A percentile compares a stretch with the other conserved stretches of the same genome.
These are phyloP conservation scores for Holacanthella duospinosa DNA, from an alignment of 2,888 invertebrate species.

Conservation along the genomic window DNA sequence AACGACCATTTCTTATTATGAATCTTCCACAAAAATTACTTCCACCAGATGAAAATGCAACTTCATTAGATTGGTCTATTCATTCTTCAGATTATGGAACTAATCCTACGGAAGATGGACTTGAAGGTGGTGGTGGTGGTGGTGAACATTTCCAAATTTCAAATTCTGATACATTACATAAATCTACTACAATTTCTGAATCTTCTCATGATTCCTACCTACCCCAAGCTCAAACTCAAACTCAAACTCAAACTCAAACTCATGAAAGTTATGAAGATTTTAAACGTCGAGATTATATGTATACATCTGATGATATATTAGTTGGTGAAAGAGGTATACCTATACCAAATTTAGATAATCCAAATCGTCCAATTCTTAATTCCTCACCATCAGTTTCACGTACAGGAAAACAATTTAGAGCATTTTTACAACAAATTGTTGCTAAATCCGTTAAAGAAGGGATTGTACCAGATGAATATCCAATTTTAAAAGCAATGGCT, in stretches of 20 bases:
- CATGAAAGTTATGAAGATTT: background rate
- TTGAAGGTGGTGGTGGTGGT: background rate
- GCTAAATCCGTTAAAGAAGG: slow-evolving; percentile 25
- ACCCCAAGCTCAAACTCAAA: background rate
- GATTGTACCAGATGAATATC: slow-evolving; percentile 29
- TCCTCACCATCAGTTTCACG: slow-evolving; percentile 14
- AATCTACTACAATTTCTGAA: background rate
- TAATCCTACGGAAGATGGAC: background rate
- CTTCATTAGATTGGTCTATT: slow-evolving; percentile 31
- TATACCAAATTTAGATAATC: background rate
- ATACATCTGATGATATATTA: background rate
- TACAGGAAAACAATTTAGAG: slow-evolving; percentile 26
- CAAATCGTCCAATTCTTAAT: background rate
- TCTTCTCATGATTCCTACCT: slow-evolving; percentile 3
- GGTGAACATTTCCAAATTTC: background rate
- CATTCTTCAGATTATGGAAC: slow-evolving; percentile 15
- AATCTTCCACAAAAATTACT: slow-evolving; percentile 15
- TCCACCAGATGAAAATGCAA: slow-evolving; percentile 33
- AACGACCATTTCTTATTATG: slow-evolving; percentile 12
- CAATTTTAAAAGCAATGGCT: slow-evolving; percentile 36
- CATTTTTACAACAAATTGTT: slow-evolving; percentile 29
- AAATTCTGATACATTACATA: background rate
- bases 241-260: too few relatives aligned
- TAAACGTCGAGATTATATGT: background rate
- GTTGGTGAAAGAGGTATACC: background rate